Evolutionary conservation across 2,797 vertebrate species (phyloP).

Genomic region (Helicolenus hilgendorfi): DNA sequence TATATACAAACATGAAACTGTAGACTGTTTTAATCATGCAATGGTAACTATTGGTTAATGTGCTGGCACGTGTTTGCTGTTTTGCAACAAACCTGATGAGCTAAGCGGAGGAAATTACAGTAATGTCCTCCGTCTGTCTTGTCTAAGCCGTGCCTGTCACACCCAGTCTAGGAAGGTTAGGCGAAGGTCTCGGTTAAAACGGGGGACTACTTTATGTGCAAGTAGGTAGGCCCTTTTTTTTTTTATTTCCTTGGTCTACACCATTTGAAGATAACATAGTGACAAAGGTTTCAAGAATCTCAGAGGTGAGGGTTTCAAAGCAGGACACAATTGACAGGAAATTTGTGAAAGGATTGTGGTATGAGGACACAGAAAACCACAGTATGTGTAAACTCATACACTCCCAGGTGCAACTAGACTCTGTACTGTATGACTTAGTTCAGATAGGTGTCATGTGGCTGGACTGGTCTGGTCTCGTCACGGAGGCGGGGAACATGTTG

Average conservation of each 20-base stretch:
- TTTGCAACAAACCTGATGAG: slow-evolving; percentile 58
- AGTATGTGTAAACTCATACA: not conserved
- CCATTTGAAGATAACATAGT: not conserved
- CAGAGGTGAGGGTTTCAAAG: not conserved
- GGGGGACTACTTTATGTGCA: not conserved
- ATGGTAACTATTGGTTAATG: not conserved
- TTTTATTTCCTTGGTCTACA: not conserved
- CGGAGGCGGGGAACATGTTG: not conserved
- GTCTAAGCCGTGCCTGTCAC: slow-evolving; percentile 35
- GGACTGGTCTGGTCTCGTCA: not conserved
- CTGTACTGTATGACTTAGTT: not conserved
- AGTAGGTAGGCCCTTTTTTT: not conserved
- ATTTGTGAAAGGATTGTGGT: not conserved
- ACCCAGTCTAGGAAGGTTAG: slow-evolving; percentile 51
- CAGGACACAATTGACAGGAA: not conserved
- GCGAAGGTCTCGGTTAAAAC: not conserved
- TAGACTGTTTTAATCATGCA: not conserved
- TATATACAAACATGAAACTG: not conserved
- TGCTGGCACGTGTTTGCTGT: slow-evolving; percentile 29
- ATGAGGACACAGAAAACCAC: not conserved
- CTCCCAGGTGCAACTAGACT: not conserved
- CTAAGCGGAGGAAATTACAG: slow-evolving; percentile 38
- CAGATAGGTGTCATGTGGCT: not conserved
- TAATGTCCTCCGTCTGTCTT: slow-evolving; percentile 39
- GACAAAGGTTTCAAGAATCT: not conserved